phyloP scores from a whole-genome alignment of 2,113 vertebrate genomes.

The Marmota monax region DNA sequence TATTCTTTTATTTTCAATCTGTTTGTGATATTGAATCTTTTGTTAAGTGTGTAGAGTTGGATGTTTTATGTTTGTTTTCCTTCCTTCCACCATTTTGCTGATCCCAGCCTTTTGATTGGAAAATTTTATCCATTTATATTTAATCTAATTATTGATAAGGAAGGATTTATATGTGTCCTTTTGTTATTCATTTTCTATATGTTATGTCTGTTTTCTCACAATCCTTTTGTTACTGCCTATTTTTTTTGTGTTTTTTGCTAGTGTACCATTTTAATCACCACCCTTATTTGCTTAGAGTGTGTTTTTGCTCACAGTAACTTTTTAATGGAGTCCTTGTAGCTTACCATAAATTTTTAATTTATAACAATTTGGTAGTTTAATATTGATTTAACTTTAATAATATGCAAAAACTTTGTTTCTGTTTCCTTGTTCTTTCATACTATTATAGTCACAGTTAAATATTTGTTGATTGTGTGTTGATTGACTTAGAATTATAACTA shows the following conservation, averaged over 20 bases:
- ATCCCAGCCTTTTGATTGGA: background rate
- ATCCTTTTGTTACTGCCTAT: background rate
- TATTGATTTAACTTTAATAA: constrained; percentile 1
- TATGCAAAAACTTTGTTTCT: background rate
- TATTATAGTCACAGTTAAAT: background rate
- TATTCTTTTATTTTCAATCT: background rate
- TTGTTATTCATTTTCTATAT: background rate
- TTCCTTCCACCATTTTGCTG: background rate
- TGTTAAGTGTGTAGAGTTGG: background rate
- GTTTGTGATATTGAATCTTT: background rate
- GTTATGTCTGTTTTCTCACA: background rate
- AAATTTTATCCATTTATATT: background rate
- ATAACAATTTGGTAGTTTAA: constrained; percentile 9
- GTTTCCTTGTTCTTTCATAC: background rate
- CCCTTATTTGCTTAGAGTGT: background rate
- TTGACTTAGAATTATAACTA: background rate
- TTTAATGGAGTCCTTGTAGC: background rate
- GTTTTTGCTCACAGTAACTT: background rate
- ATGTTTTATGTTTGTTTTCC: background rate
- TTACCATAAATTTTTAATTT: constrained; percentile 45
- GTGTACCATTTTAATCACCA: background rate
- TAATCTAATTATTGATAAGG: background rate
- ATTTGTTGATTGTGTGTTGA: background rate
- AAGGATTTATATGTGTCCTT: background rate
- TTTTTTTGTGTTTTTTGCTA: background rate